A percentile compares a stretch with the other conserved stretches of the same genome.
Evolutionary conservation across 2,888 invertebrate genomes (phyloP).

Genomic region (Diogma glabrata): DNA sequence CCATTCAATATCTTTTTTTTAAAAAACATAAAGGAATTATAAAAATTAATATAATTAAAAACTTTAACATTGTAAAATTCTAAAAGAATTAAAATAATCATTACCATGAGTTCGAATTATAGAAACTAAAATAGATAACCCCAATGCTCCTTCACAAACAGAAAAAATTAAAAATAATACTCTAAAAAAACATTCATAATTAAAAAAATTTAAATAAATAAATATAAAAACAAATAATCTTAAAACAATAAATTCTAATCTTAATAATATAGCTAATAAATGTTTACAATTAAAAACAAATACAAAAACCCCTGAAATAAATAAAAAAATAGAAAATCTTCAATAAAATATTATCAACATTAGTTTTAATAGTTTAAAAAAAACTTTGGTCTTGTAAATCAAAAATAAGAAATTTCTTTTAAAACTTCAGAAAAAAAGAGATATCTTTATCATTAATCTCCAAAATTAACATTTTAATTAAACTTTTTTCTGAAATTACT

Average conservation of each 20-base stretch:
- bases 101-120: constrained; percentile 50
- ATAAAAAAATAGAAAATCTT: constrained; percentile 38
- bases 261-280: constrained; percentile 47
- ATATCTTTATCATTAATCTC: constrained; percentile 48
- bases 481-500: constrained; percentile 46
- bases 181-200: constrained; percentile 43
- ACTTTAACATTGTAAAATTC: constrained; percentile 47
- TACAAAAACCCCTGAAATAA: constrained; percentile 40
- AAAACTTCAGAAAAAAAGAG: constrained; percentile 40
- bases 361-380: constrained; percentile 53
- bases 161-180: constrained; percentile 50
- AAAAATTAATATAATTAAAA: constrained; percentile 40
- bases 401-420: constrained; percentile 45
- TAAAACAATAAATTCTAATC: constrained; percentile 49
- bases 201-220: constrained; percentile 37
- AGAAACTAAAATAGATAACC: constrained; percentile 47
- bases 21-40: constrained; percentile 42
- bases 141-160: constrained; percentile 54
- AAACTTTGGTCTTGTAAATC: constrained; percentile 59
- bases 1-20: constrained; percentile 42
- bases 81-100: constrained; percentile 51
- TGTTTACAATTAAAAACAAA: constrained; percentile 46
- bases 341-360: constrained; percentile 39
- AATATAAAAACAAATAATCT: constrained; percentile 42
- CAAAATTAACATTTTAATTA: constrained; percentile 57